Conservation (phyloP, 2,888 invertebrate genomes). For the Penaeus monodon region DNA sequence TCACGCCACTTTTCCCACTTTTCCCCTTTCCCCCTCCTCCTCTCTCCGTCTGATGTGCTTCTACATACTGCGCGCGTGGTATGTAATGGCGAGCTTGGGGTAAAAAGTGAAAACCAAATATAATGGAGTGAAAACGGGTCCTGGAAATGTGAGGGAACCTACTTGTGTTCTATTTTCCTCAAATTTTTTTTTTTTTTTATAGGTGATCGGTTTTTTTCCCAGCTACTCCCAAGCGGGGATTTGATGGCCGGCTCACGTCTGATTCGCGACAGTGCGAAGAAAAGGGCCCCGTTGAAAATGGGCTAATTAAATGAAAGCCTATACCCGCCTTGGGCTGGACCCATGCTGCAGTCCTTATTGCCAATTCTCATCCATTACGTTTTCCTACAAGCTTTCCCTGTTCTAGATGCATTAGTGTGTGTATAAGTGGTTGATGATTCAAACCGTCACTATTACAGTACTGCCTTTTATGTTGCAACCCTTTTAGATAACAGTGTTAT, state of each 20-base stretch:
- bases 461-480: constrained; percentile 16
- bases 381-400: constrained; percentile 79
- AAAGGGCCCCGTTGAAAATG: constrained; percentile 80
- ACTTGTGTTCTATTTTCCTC: not conserved
- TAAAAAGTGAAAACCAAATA: no score
- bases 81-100: no score
- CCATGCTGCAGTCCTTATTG: constrained; percentile 76
- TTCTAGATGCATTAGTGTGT: constrained; percentile 73
- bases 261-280: constrained; percentile 76
- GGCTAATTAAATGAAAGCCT: constrained; percentile 77
- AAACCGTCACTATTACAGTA: constrained; percentile 9
- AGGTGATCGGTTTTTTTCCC: constrained; percentile 80
- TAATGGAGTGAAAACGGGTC: no score
- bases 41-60: no score
- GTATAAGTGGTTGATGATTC: not conserved
- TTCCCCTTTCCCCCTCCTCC: no score
- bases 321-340: constrained; percentile 80
- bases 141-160: not conserved
- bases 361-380: constrained; percentile 76
- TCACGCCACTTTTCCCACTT: no score
- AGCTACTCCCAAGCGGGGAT: constrained; percentile 66
- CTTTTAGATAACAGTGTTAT: constrained; percentile 3
- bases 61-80: no score
- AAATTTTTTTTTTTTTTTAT: constrained; percentile 62
- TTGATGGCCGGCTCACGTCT: constrained; percentile 57